Percentiles rank a stretch among this genome's conserved stretches.
Evolutionary conservation across 2,888 invertebrate species (phyloP).

Genomic region (Parnassius orleans): DNA sequence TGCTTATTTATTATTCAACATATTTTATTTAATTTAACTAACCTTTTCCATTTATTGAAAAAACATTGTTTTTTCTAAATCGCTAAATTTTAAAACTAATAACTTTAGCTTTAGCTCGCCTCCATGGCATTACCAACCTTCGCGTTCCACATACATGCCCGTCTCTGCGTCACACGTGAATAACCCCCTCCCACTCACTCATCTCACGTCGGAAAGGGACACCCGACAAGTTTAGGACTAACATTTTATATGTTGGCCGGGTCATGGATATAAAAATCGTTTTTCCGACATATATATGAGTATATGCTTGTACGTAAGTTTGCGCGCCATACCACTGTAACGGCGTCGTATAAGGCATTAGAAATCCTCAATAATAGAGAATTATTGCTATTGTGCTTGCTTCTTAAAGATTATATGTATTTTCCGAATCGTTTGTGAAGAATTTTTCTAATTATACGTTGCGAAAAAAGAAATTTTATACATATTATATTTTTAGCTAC

Average conservation of each 20-base stretch:
- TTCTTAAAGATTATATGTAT: conserved; percentile 39
- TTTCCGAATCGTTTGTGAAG: conserved; percentile 10
- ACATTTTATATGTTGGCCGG: conserved; percentile 81
- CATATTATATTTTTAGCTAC: too few species aligned
- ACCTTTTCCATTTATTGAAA: too few species aligned
- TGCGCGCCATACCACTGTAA: conserved; percentile 38
- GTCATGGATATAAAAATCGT: conserved; percentile 81
- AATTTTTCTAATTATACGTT: too few species aligned
- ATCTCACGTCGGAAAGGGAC: conserved; percentile 50
- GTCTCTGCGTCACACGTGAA: conserved; percentile 70
- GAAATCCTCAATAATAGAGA: conserved; percentile 69
- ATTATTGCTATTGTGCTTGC: conserved; percentile 58
- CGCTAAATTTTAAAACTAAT: too few species aligned
- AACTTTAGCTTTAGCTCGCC: conserved; percentile 33
- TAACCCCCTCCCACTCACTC: conserved; percentile 53
- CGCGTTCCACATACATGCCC: conserved; percentile 60
- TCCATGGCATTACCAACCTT: conserved; percentile 47
- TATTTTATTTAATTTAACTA: too few species aligned
- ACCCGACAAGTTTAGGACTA: conserved; percentile 67
- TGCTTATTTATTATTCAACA: too few species aligned
- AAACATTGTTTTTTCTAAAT: too few species aligned
- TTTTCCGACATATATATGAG: conserved; percentile 63
- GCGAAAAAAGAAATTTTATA: too few species aligned
- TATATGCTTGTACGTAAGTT: conserved; percentile 39
- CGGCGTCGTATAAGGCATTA: conserved; percentile 59